Base-by-base conservation (phyloP, 2,888 invertebrate genomes). In the Zygothrica quintamaculata region DNA sequence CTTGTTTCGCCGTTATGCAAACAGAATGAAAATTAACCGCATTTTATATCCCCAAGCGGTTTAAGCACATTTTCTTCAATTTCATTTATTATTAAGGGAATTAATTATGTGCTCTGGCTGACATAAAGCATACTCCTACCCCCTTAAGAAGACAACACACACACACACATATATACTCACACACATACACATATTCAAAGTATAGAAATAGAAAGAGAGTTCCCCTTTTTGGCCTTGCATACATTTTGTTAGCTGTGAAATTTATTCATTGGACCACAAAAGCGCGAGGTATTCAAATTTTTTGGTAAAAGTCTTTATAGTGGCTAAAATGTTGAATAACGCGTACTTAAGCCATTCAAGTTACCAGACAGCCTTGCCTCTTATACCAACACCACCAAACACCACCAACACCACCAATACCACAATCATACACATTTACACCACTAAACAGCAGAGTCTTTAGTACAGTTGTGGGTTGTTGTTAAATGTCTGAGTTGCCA, bases 51-150 rank as follows among this genome's bases (percentile, higher is more conserved):
- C 77, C 77, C 77, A 50, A 56, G 58, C 51, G 55, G 39, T 25
- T 43, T 46, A 43, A 64, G 62, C 52, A 50, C 42, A 73, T 70
- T 75, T 65, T 57, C 59, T 51, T 46, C 47, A 62, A 68, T 75
- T 77, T 70, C 67, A 67, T 77, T 73, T 85, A 75, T 78, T 78
- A 73, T 75, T 81, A 56, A 50, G 61, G 72, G 73, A 78, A 81
- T 84, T 78, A 81, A 68, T 70, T 78, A 75, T 70, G 67, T 55
- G 62, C 43, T 39, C 29, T 40, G 46, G 5, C 56, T 53, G 53
- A 52, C 57, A 47, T 39, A 58, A 48, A 33, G 16, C 43, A 37
- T 22, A 37, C 47, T 5, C 25, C 33, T n/a, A 6, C 7, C n/a
- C 2, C n/a, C 5, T 11, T 9, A n/a, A n/a, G n/a, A n/a, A n/a